phyloP scores from a whole-genome alignment of 2,888 invertebrate species.

The Endotricha flammealis region DNA sequence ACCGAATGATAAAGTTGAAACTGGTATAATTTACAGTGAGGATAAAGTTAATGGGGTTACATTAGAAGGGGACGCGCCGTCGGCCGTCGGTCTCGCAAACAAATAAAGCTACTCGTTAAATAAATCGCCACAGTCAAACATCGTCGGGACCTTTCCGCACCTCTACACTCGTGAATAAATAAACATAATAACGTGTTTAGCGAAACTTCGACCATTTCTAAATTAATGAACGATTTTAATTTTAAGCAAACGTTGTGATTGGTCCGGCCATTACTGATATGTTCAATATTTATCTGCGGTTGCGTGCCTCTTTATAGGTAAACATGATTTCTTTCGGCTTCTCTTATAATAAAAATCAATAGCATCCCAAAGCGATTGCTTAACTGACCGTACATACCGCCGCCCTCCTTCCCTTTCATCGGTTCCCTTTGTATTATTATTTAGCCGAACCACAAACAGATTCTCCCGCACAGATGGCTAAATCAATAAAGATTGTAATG shows the following conservation, averaged over 20 bases:
- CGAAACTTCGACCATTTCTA: constrained; percentile 27
- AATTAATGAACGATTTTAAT: constrained; percentile 17
- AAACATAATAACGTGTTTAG: constrained; percentile 51
- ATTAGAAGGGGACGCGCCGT: constrained; percentile 46
- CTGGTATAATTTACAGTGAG: constrained; percentile 38
- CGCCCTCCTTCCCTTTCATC: constrained; percentile 31
- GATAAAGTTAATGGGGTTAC: constrained; percentile 54
- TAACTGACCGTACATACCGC: constrained; percentile 38
- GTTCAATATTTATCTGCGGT: background rate
- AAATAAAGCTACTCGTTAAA: constrained; percentile 66
- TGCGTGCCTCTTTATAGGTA: constrained; percentile 8
- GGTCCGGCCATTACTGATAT: background rate
- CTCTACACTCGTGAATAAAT: constrained; percentile 51
- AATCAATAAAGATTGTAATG: constrained; percentile 7
- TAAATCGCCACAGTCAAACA: constrained; percentile 64
- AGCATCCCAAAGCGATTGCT: constrained; percentile 31
- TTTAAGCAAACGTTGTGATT: constrained; percentile 8
- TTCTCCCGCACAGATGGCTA: constrained; percentile 12
- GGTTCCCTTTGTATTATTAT: constrained; percentile 35
- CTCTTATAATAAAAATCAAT: constrained; percentile 32
- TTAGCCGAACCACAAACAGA: constrained; percentile 29
- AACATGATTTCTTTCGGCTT: constrained; percentile 17
- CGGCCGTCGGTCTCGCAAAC: constrained; percentile 47
- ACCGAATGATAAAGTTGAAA: constrained; percentile 46
- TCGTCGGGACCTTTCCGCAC: constrained; percentile 55